phyloP scores from a whole-genome alignment of 2,113 vertebrate genomes.

The Myxocyprinus asiaticus region DNA sequence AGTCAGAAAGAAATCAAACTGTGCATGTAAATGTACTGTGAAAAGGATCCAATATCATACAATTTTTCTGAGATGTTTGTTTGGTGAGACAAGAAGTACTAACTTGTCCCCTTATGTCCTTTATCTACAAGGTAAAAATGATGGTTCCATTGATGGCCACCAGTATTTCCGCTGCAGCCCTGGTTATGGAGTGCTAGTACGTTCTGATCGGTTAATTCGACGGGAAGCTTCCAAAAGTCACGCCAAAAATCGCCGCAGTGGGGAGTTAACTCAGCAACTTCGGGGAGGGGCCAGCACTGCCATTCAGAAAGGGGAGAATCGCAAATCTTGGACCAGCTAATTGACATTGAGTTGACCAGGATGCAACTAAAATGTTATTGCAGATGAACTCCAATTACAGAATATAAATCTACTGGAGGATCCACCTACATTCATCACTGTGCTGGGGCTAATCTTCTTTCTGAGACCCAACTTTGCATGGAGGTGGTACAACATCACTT shows the following conservation, averaged over 20 bases:
- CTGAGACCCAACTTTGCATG: conserved; percentile 56
- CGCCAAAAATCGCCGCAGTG: conserved; percentile 66
- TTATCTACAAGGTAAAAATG: conserved; percentile 84
- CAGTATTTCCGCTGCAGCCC: conserved; percentile 92
- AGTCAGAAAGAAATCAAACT: no score
- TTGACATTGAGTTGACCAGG: not conserved
- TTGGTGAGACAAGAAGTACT: no score
- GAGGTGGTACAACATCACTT: conserved; percentile 18
- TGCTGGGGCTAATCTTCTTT: conserved; percentile 5
- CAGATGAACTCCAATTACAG: not conserved
- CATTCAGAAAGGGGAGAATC: conserved; percentile 70
- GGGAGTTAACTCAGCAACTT: conserved; percentile 64
- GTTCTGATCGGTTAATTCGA: conserved; percentile 77
- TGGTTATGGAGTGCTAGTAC: conserved; percentile 88
- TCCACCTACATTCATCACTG: conserved; percentile 4
- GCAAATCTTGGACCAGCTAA: conserved; percentile 92
- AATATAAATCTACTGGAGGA: not conserved
- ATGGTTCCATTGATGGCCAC: conserved; percentile 86
- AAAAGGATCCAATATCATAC: no score
- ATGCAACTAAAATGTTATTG: not conserved
- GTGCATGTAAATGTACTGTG: no score
- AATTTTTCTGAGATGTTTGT: no score
- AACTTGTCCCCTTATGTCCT: not conserved
- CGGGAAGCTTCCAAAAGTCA: conserved; percentile 57
- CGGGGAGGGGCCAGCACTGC: conserved; percentile 69